Base-by-base conservation (phyloP, 2,113 vertebrate genomes). In the Mohoua ochrocephala region DNA sequence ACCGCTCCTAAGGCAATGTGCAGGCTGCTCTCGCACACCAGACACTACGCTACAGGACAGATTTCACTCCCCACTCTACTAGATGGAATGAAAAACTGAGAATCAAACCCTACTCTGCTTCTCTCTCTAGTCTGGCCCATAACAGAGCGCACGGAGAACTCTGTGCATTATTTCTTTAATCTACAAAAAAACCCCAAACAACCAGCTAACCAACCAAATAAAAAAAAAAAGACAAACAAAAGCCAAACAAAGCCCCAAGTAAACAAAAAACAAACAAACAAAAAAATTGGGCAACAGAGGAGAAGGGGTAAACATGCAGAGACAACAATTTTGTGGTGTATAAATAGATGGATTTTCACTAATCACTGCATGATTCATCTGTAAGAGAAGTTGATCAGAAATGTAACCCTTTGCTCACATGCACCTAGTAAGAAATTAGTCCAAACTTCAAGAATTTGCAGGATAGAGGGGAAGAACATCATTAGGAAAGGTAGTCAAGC, bases 1-100 rank as follows among this genome's bases (percentile, higher is more conserved):
- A 37, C 7, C 39, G 11, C 11, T 64, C 39, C 31, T 20, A 17
- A 6, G 5, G 23, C 12, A 63, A 30, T 0, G 1, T n/a, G 19
- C 41, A 79, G 23, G 9, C 19, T 63, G 52, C 9, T 81, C 10
- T 59, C 0, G 0, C 18, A 14, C 54, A 23, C 23, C 2, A 8
- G 33, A 30, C 22, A 27, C 10, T 47, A 21, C 1, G 1, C 17
- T 39, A 24, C 24, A 17, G 21, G 12, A 23, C 45, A 59, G 81
- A 49, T 70, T 61, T 69, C 53, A 30, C 17, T 45, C 54, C 8
- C 12, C 31, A 2, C 5, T 7, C 20, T 30, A 21, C 5, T 20
- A 54, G 21, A 12, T 22, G 33, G 57, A 87, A 67, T 10, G 1
- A 17, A 57, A 84, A 63, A 20, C 6, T 54, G 30, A 27, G 8